phyloP scores from a whole-genome alignment of 1,140 invertebrate species.

The Drosophila persimilis region DNA sequence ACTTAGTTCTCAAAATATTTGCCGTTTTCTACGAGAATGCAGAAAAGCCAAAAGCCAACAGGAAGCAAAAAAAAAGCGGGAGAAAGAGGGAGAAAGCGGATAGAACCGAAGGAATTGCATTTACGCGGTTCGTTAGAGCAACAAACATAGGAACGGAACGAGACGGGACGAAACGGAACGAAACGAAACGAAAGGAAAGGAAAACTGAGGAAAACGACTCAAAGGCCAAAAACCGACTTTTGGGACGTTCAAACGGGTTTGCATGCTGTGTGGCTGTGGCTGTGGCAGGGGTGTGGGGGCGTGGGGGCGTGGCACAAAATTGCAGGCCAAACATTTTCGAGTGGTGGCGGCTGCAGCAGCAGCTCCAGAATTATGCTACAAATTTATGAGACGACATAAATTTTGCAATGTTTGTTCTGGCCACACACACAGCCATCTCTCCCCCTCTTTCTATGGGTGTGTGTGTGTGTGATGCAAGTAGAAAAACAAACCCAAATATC shows the following conservation, averaged over 20 bases:
- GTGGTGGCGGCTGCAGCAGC: constrained; percentile 56
- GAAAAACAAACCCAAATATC: constrained; percentile 75
- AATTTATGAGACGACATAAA: constrained; percentile 81
- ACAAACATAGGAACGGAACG: constrained; percentile 55
- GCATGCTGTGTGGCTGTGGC: constrained; percentile 5
- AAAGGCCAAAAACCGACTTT: constrained; percentile 61
- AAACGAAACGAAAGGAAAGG: constrained; percentile 3
- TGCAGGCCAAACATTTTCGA: constrained; percentile 78
- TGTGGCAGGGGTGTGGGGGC: constrained; percentile 20
- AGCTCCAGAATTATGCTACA: constrained; percentile 76
- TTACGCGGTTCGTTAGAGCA: constrained; percentile 78
- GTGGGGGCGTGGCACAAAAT: constrained; percentile 52
- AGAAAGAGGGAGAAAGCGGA: not conserved
- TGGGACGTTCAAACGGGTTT: constrained; percentile 33
- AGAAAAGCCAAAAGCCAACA: constrained; percentile 32
- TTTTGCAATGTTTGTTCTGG: constrained; percentile 80
- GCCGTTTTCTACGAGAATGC: constrained; percentile 31
- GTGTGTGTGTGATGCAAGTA: constrained; percentile 18
- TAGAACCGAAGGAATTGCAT: constrained; percentile 69
- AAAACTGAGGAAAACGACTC: constrained; percentile 36
- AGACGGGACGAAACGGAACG: constrained; percentile 10
- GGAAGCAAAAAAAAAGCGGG: constrained; percentile 15
- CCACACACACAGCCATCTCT: constrained; percentile 43
- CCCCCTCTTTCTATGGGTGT: not conserved
- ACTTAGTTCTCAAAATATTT: constrained; percentile 59